These are phyloP conservation scores for Megastigmus dorsalis DNA, from an alignment of 2,888 invertebrate species.

Conservation along the genomic window DNA sequence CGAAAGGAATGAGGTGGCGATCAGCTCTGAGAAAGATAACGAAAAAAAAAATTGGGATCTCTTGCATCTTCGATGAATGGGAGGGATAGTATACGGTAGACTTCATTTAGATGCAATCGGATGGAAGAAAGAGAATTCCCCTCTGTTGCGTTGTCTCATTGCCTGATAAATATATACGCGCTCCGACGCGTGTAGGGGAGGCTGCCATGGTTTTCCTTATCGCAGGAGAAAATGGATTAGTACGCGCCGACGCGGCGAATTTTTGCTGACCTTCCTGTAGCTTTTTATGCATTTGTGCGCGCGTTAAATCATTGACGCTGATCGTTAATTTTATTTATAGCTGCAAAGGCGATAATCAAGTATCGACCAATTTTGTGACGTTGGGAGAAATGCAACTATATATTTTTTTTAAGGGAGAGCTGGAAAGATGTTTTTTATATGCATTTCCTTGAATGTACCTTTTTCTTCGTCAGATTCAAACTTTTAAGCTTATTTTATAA, in stretches of 20 bases:
- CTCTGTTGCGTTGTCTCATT: not conserved
- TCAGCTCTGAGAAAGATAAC: not conserved
- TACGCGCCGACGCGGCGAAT: not conserved
- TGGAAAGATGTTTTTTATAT: too few relatives aligned
- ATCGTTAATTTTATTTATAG: slow-evolving; percentile 39
- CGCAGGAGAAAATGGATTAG: not conserved
- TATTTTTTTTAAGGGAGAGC: too few relatives aligned
- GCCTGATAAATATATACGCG: not conserved
- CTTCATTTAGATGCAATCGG: slow-evolving; percentile 35
- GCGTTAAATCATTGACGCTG: slow-evolving; percentile 20
- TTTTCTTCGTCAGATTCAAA: too few relatives aligned
- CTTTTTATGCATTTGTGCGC: not conserved
- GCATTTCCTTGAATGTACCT: too few relatives aligned
- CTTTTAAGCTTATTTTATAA: too few relatives aligned
- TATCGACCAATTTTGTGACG: not conserved
- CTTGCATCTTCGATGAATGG: not conserved
- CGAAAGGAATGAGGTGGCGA: not conserved
- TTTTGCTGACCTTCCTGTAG: not conserved
- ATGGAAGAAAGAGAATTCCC: not conserved
- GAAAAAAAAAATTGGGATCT: not conserved
- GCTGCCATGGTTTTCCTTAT: not conserved
- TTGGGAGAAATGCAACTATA: too few relatives aligned
- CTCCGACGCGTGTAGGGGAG: not conserved
- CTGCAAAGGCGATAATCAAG: slow-evolving; percentile 8
- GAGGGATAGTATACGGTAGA: not conserved